Conservation (phyloP, 2,797 vertebrate species). For the Choloepus didactylus region DNA sequence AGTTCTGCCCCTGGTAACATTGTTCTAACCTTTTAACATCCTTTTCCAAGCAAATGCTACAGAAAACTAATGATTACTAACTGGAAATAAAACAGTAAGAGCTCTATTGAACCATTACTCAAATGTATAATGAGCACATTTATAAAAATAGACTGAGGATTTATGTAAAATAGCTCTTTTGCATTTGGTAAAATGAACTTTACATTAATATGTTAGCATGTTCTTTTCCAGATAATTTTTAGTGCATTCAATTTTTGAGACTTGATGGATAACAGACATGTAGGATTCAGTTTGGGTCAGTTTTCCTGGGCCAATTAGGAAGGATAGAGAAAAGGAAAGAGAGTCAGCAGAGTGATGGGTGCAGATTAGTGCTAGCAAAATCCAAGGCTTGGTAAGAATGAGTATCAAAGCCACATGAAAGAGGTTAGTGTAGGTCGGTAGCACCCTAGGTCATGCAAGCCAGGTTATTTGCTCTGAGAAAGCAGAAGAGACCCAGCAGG, state of each 20-base stretch:
- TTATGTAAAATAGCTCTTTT: slow-evolving; percentile 23
- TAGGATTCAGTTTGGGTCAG: neutral
- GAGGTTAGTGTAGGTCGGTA: neutral
- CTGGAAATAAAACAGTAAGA: slow-evolving; percentile 18
- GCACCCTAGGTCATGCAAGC: neutral
- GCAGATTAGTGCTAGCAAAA: neutral
- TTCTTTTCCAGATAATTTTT: neutral
- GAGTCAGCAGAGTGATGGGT: neutral
- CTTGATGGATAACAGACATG: neutral
- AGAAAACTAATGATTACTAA: slow-evolving; percentile 42
- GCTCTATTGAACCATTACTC: slow-evolving; percentile 52
- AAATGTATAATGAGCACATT: slow-evolving; percentile 51
- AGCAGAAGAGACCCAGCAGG: neutral
- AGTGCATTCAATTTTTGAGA: neutral
- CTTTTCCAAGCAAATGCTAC: slow-evolving; percentile 14
- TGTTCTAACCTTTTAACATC: slow-evolving; percentile 1
- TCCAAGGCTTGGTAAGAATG: neutral
- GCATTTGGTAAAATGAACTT: slow-evolving; percentile 46
- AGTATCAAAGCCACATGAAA: neutral
- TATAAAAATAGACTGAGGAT: slow-evolving; percentile 39
- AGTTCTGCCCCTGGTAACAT: neutral
- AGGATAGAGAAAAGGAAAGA: neutral
- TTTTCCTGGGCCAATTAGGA: neutral
- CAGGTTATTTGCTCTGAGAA: neutral
- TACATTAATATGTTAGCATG: neutral